Evolutionary conservation across 2,797 vertebrate genomes (phyloP).

Genomic region (Melanotaenia trifasciata): DNA sequence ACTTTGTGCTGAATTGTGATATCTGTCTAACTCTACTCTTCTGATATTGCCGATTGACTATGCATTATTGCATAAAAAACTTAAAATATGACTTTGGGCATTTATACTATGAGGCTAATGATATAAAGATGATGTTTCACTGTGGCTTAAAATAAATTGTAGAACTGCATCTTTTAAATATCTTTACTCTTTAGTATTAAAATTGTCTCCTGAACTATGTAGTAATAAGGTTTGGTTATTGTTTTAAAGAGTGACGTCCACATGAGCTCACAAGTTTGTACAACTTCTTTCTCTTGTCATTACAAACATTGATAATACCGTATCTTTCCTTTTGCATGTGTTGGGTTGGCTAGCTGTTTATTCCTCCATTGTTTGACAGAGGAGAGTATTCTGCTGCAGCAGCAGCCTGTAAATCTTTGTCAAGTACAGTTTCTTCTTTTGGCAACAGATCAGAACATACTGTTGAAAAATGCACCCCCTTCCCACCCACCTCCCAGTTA

Average conservation of each 20-base stretch:
- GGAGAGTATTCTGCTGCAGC: conserved; percentile 14
- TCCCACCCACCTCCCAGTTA: conserved; percentile 59
- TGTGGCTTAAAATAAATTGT: conserved; percentile 57
- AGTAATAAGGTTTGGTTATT: neutral
- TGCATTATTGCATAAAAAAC: no score
- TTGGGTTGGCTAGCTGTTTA: neutral
- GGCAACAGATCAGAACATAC: conserved; percentile 48
- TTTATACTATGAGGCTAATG: no score
- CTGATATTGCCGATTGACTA: no score
- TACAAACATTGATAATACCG: neutral
- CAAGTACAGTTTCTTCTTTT: conserved; percentile 49
- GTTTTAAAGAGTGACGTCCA: no score
- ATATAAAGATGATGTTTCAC: conserved; percentile 43
- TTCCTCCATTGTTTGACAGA: neutral
- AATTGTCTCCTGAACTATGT: no score
- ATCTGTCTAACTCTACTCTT: no score
- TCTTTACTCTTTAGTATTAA: conserved; percentile 7
- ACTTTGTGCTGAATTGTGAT: no score
- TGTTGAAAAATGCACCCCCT: conserved; percentile 47
- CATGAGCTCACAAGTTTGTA: no score
- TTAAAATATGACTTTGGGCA: no score
- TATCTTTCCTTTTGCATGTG: neutral
- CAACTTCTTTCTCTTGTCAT: neutral
- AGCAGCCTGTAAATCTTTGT: conserved; percentile 22
- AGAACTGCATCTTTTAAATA: conserved; percentile 8